phyloP scores from a whole-genome alignment of 2,888 invertebrate species.

The Nemoura dubitans region DNA sequence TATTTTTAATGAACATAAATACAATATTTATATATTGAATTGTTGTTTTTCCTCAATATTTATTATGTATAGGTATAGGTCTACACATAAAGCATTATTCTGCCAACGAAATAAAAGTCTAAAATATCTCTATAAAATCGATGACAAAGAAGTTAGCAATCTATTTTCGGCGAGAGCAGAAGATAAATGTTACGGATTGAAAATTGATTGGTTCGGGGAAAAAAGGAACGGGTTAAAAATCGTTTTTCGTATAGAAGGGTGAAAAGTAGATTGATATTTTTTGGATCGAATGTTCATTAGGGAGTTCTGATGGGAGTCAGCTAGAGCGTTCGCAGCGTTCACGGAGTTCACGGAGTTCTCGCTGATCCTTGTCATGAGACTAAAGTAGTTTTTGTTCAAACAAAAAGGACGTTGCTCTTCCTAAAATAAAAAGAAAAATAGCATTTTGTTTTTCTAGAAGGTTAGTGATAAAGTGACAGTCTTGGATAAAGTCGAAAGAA shows the following conservation, averaged over 20 bases:
- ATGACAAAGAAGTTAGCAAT: constrained; percentile 28
- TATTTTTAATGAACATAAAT: too few species aligned
- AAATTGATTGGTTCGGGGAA: constrained; percentile 29
- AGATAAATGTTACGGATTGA: constrained; percentile 35
- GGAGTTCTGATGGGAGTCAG: constrained; percentile 21
- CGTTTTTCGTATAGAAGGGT: constrained; percentile 32
- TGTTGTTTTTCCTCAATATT: too few species aligned
- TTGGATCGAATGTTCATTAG: constrained; percentile 30
- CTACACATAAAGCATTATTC: too few species aligned
- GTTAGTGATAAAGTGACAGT: constrained; percentile 36
- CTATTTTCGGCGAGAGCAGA: constrained; percentile 18
- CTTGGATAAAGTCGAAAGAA: constrained; percentile 31
- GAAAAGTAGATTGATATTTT: constrained; percentile 34
- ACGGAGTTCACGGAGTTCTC: not conserved
- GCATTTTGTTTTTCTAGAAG: constrained; percentile 36
- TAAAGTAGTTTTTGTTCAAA: constrained; percentile 30
- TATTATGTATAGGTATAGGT: too few species aligned
- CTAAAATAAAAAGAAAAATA: constrained; percentile 34
- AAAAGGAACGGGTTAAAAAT: constrained; percentile 36
- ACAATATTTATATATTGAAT: too few species aligned
- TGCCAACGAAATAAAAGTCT: not conserved
- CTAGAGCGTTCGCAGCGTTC: not conserved
- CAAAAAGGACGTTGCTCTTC: constrained; percentile 32
- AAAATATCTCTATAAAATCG: constrained; percentile 30
- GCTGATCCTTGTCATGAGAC: not conserved